phyloP scores from a whole-genome alignment of 2,797 vertebrate genomes.

The Neosilurus mollespiculum region DNA sequence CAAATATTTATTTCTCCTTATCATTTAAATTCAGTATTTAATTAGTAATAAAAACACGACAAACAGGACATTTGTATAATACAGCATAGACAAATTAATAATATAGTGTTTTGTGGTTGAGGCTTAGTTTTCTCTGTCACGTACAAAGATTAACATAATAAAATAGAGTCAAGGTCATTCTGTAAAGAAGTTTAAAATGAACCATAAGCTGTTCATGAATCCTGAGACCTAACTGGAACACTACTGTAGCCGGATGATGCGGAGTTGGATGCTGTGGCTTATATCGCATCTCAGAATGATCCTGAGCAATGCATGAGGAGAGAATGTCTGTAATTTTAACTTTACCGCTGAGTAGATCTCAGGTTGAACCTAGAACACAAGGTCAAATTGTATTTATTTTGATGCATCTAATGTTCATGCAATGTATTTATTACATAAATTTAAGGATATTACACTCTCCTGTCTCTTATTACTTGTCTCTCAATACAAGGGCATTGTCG shows the following conservation, averaged over 20 bases:
- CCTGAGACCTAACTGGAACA: not conserved
- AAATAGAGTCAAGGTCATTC: not conserved
- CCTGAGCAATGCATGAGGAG: not conserved
- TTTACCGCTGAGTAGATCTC: not conserved
- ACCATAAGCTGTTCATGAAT: not conserved
- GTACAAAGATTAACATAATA: not conserved
- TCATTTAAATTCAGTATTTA: not conserved
- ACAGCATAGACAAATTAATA: not conserved
- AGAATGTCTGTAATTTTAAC: slow-evolving; percentile 30
- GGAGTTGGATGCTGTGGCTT: not conserved
- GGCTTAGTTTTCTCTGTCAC: not conserved
- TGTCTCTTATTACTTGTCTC: not conserved
- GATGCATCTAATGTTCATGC: not conserved
- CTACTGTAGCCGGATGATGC: not conserved
- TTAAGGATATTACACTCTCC: not conserved
- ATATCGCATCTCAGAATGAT: not conserved
- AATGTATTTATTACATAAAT: not conserved
- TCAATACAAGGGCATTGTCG: not conserved
- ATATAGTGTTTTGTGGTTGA: not conserved
- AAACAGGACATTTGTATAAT: not conserved
- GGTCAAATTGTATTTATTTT: not conserved
- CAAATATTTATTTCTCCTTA: slow-evolving; percentile 16
- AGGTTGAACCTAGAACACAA: not conserved
- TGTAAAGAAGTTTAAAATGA: not conserved
- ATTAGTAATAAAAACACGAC: not conserved